phyloP scores from a whole-genome alignment of 2,888 invertebrate genomes.

The Monoplex corrugatus region DNA sequence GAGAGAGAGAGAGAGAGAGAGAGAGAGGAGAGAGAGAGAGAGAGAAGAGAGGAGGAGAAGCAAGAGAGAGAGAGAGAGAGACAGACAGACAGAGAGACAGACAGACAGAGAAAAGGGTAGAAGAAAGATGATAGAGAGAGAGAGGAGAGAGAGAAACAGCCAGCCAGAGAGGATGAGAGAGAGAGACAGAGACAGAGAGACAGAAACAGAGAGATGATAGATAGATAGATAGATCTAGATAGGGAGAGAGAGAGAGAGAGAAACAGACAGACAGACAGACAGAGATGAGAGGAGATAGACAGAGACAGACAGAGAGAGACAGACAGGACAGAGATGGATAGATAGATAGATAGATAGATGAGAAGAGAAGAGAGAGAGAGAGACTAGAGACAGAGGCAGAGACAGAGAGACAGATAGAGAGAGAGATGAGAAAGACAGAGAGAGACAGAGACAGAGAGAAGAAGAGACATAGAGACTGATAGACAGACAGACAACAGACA shows the following conservation, averaged over 20 bases:
- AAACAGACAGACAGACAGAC: not conserved
- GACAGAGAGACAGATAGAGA: not conserved
- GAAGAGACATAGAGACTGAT: not conserved
- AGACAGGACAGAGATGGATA: not conserved
- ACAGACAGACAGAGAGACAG: too few relatives aligned
- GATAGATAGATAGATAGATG: not conserved
- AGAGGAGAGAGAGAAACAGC: too few relatives aligned
- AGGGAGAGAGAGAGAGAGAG: constrained; percentile 8
- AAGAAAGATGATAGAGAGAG: too few relatives aligned
- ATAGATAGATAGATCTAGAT: not conserved
- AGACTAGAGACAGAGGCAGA: too few relatives aligned
- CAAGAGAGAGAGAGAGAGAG: too few relatives aligned
- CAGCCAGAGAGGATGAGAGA: too few relatives aligned
- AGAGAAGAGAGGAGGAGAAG: too few relatives aligned
- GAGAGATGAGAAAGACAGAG: not conserved
- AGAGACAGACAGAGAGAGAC: not conserved
- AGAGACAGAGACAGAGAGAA: not conserved
- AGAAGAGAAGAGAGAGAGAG: too few relatives aligned
- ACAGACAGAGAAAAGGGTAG: too few relatives aligned
- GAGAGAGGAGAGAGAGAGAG: too few relatives aligned
- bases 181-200: not conserved
- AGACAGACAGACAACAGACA: not conserved
- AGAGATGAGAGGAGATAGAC: not conserved
- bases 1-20: too few relatives aligned
- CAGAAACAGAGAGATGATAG: too few relatives aligned